Conservation (phyloP, 30 jellyfish, hydroid and myxozoan species). For the Sanderia malayensis region DNA sequence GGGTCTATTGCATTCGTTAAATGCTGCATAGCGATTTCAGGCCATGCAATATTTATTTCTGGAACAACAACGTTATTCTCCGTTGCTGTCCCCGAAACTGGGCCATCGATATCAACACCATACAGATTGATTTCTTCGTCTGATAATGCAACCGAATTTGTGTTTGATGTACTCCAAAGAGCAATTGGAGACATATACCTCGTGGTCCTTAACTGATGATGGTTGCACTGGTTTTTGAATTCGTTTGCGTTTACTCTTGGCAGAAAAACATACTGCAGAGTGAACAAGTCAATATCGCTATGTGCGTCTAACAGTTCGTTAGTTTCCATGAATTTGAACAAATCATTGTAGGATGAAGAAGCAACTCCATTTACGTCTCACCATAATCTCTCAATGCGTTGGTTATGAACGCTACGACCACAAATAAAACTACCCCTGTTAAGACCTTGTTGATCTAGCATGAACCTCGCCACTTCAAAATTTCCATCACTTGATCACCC, state of each 20-base stretch:
- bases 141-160: neutral
- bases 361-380: slow-evolving; percentile 44
- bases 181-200: slow-evolving; percentile 36
- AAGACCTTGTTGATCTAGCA: slow-evolving; percentile 25
- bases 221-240: slow-evolving; percentile 33
- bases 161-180: neutral
- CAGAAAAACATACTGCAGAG: slow-evolving; percentile 32
- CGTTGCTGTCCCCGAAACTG: slow-evolving; percentile 6
- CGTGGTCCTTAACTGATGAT: slow-evolving; percentile 30
- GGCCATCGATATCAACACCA: slow-evolving; percentile 28
- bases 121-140: neutral
- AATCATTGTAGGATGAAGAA: slow-evolving; percentile 12
- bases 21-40: slow-evolving; percentile 2
- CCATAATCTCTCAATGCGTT: slow-evolving; percentile 56
- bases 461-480: slow-evolving; percentile 40
- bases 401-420: slow-evolving; percentile 55
- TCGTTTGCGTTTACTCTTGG: slow-evolving; percentile 37
- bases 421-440: slow-evolving; percentile 46
- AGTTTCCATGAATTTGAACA: slow-evolving; percentile 29
- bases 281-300: slow-evolving; percentile 15
- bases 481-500: slow-evolving; percentile 48
- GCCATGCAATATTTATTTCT: neutral
- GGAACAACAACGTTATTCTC: slow-evolving; percentile 23
- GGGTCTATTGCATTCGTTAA: slow-evolving; percentile 3
- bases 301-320: slow-evolving; percentile 22